These are phyloP conservation scores for Budorcas taxicolor DNA, from an alignment of 2,113 vertebrate genomes.

Conservation along the genomic window DNA sequence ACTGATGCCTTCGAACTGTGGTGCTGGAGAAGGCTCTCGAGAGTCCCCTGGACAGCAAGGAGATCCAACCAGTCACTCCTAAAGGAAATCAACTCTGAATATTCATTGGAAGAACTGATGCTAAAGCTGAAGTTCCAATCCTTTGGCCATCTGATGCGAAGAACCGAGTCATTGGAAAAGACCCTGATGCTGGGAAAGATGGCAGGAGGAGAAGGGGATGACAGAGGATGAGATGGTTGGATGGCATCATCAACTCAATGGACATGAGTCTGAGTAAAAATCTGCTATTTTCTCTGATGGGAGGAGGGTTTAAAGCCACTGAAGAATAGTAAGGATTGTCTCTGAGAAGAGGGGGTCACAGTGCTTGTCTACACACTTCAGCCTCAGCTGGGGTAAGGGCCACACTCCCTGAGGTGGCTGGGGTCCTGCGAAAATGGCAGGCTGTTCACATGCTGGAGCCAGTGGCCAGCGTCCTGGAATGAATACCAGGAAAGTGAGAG, in stretches of 20 bases:
- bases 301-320: fast-evolving
- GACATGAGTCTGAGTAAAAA: background rate
- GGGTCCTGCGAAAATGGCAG: background rate
- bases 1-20: background rate
- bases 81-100: background rate
- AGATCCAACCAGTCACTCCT: background rate
- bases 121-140: background rate
- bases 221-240: background rate
- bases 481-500: background rate
- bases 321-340: too few relatives aligned
- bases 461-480: fast-evolving
- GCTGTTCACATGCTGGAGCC: background rate
- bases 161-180: background rate
- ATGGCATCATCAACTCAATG: background rate
- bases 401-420: fast-evolving
- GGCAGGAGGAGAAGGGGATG: background rate
- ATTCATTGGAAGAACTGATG: background rate
- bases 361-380: fast-evolving
- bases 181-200: background rate
- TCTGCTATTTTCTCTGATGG: too few relatives aligned
- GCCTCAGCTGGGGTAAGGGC: background rate
- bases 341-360: fast-evolving
- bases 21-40: background rate
- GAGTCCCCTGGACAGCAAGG: background rate
- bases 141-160: background rate